phyloP scores from a whole-genome alignment of 2,888 invertebrate species.

The Amiota mariae region DNA sequence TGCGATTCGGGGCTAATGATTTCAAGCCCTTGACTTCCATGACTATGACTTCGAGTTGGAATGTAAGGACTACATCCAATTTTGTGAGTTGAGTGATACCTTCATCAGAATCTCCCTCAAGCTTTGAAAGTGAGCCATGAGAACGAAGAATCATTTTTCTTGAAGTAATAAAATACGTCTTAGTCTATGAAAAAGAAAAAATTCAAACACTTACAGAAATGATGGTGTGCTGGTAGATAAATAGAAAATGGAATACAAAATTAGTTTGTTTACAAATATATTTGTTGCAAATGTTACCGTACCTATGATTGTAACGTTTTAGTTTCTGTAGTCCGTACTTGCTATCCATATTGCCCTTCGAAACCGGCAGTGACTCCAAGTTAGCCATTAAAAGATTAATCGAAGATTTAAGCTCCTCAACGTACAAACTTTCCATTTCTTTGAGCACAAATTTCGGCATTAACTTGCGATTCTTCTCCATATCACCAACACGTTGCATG shows the following conservation, averaged over 20 bases:
- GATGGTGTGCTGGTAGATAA: constrained; percentile 68
- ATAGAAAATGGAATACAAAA: neutral
- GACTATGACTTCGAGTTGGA: constrained; percentile 97
- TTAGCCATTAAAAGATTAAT: constrained; percentile 99
- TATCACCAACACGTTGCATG: constrained; percentile 96
- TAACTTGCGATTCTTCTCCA: constrained; percentile 97
- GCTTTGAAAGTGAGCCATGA: constrained; percentile 92
- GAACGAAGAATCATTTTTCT: constrained; percentile 79
- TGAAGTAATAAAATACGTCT: neutral
- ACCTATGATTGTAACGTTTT: constrained; percentile 99
- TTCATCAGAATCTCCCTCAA: constrained; percentile 96
- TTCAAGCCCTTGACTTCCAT: constrained; percentile 99
- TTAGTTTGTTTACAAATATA: constrained; percentile 53
- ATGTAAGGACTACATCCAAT: constrained; percentile 97
- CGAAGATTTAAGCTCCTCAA: constrained; percentile 97
- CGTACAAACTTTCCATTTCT: constrained; percentile 99
- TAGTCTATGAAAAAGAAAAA: too few relatives aligned
- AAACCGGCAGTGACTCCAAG: constrained; percentile 98
- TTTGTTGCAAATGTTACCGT: neutral
- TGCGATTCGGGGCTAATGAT: constrained; percentile 95
- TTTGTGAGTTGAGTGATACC: constrained; percentile 96
- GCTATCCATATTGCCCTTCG: constrained; percentile 97
- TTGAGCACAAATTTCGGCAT: constrained; percentile 99
- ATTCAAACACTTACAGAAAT: constrained; percentile 67
- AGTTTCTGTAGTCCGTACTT: constrained; percentile 98